A percentile compares a stretch with the other conserved stretches of the same genome.
Evolutionary conservation across 1,140 invertebrate species (phyloP).

Genomic region (Drosophila equinoxialis): DNA sequence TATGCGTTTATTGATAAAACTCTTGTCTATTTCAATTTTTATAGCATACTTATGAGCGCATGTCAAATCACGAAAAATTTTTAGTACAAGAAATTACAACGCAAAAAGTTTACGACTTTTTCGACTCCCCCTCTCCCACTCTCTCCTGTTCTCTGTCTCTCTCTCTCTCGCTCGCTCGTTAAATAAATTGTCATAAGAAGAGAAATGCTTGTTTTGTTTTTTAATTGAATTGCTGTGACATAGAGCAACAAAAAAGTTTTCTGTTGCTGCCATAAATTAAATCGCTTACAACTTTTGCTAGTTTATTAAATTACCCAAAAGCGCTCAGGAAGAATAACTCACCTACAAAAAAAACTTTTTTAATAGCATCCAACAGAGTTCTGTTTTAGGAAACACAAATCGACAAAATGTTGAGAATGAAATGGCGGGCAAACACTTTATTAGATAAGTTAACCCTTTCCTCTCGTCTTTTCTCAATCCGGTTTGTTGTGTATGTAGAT

Average conservation of each 20-base stretch:
- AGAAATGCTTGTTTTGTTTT: constrained; percentile 11
- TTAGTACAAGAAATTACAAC: constrained; percentile 12
- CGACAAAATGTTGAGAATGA: constrained; percentile 10
- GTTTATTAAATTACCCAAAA: constrained; percentile 69
- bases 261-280: constrained; percentile 48
- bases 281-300: constrained; percentile 54
- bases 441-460: constrained; percentile 73
- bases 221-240: constrained; percentile 35
- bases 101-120: constrained; percentile 19
- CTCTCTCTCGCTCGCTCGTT: neutral
- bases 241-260: constrained; percentile 19
- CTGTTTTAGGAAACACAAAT: neutral
- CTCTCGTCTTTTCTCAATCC: neutral
- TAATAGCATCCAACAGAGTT: constrained; percentile 32
- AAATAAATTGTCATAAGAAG: constrained; percentile 8
- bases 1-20: constrained; percentile 24
- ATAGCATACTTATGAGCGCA: constrained; percentile 18
- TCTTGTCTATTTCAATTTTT: constrained; percentile 18
- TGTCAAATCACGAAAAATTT: constrained; percentile 6
- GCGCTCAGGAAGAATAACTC: constrained; percentile 24
- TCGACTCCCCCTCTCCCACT: neutral
- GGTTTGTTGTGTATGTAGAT: neutral
- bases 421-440: constrained; percentile 44
- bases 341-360: constrained; percentile 46
- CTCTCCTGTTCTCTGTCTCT: neutral